Evolutionary conservation across 1,140 invertebrate genomes (phyloP).

Genomic region (Arctopsyche grandis): DNA sequence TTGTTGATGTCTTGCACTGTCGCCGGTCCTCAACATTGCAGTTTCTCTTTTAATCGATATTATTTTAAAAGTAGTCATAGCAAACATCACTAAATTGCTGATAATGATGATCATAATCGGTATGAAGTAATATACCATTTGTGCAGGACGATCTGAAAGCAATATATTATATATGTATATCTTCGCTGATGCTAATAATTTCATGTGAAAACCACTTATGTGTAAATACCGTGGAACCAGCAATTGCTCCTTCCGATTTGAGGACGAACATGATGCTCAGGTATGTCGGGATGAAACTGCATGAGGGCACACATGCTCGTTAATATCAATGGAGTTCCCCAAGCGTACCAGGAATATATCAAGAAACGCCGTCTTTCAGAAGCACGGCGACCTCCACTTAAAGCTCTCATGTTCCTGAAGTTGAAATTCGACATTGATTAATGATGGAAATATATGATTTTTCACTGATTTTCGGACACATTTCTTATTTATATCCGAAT

Average conservation of each 20-base stretch:
- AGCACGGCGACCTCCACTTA: slow-evolving; percentile 61
- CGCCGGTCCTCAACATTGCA: slow-evolving; percentile 61
- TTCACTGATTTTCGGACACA: too few species aligned
- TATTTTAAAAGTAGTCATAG: slow-evolving; percentile 77
- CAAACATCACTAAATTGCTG: slow-evolving; percentile 77
- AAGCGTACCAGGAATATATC: slow-evolving; percentile 77
- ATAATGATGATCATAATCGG: slow-evolving; percentile 77
- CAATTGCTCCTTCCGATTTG: slow-evolving; percentile 67
- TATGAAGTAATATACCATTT: slow-evolving; percentile 78
- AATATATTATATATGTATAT: slow-evolving; percentile 28
- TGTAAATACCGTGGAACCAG: slow-evolving; percentile 67
- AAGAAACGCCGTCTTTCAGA: slow-evolving; percentile 69
- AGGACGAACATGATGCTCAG: slow-evolving; percentile 62
- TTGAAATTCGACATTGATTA: not conserved
- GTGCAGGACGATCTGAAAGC: slow-evolving; percentile 67
- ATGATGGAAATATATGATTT: too few species aligned
- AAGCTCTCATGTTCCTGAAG: slow-evolving; percentile 63
- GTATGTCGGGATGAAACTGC: slow-evolving; percentile 63
- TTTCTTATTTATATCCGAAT: too few species aligned
- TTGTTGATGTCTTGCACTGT: slow-evolving; percentile 62
- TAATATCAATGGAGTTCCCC: slow-evolving; percentile 70
- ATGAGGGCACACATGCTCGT: slow-evolving; percentile 62
- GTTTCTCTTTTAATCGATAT: slow-evolving; percentile 63
- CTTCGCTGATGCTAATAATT: slow-evolving; percentile 12
- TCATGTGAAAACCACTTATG: too few species aligned